Percentiles rank a stretch among this genome's conserved stretches.
Conservation (phyloP, 2,113 vertebrate genomes). For the Eonycteris spelaea region DNA sequence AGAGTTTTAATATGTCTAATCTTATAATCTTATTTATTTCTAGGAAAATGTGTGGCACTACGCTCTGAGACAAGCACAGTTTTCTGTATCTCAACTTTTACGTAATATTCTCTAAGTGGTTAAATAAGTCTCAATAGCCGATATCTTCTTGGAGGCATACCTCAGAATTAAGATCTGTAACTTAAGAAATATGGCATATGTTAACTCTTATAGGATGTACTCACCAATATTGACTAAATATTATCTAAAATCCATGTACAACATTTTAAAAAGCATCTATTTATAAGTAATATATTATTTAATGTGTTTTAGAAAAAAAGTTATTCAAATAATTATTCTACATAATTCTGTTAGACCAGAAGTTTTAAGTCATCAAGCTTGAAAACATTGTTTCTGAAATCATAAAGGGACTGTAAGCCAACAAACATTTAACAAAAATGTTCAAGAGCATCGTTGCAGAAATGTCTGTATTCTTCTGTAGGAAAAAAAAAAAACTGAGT, state of each 20-base stretch:
- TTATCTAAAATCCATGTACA: slow-evolving; percentile 9
- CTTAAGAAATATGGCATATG: slow-evolving; percentile 45
- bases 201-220: slow-evolving; percentile 52
- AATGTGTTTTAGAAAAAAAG: background rate
- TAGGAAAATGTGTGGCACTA: background rate
- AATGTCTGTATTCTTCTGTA: background rate
- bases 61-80: background rate
- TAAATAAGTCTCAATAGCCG: slow-evolving; percentile 31
- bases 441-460: background rate
- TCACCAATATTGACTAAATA: slow-evolving; percentile 58
- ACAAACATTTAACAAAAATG: background rate
- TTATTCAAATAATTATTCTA: background rate
- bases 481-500: background rate
- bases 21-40: background rate
- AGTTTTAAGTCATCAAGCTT: background rate
- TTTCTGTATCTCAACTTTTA: background rate
- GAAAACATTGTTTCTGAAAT: background rate
- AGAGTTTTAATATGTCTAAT: background rate
- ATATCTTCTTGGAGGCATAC: slow-evolving; percentile 34
- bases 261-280: background rate
- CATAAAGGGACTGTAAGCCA: background rate
- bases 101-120: background rate
- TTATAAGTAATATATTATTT: slow-evolving; percentile 54
- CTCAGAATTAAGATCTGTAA: slow-evolving; percentile 61
- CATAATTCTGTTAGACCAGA: background rate